Base-by-base conservation (phyloP, 2,888 invertebrate genomes). In the Mesoligia furuncula region DNA sequence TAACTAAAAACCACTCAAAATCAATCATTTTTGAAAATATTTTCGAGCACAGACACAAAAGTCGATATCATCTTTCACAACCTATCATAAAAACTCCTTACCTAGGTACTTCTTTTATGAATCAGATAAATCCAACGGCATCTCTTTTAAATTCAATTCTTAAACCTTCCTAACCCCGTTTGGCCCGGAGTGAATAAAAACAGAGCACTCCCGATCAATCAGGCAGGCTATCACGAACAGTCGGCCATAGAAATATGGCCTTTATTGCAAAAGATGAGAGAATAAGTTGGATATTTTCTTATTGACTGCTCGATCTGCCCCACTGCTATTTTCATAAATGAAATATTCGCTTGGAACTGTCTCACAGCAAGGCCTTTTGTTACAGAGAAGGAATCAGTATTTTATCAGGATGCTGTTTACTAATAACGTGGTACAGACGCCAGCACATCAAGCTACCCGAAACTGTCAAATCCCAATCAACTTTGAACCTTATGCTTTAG, bases 131-230 rank as follows among this genome's bases (percentile, higher is more conserved):
- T 80, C 24, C 24, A 39, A n/a, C 15, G 39, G 54, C 24, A 62
- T 81, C 70, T 85, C 59, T 70, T 85, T 85, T 66, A 85, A 82
- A 85, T 82, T 82, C 75, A 81, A 75, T 82, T 85, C 62, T 74
- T 67, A 62, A 81, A 45, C 31, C 68, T 65, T n/a, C 17, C 17
- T 57, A 67, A 80, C 73, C 73, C 64, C 45, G 85, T 75, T 70
- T 67, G 36, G 61, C 24, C 57, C n/a, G 13, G 36, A 81, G 54
- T 51, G 66, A 66, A 75, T 85, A 85, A 76, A 81, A 85, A 84
- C 82, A 64, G 59, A 81, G 82, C 64, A 85, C 81, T 81, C 71
- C 13, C 45, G 69, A 71, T 75, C 81, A 75, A 81, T 82, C 82
- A 75, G 66, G 13, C 27, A 27, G 24, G 45, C 84, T 42, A 83